phyloP scores from a whole-genome alignment of 2,113 vertebrate genomes.

The Chelonoidis abingdonii region DNA sequence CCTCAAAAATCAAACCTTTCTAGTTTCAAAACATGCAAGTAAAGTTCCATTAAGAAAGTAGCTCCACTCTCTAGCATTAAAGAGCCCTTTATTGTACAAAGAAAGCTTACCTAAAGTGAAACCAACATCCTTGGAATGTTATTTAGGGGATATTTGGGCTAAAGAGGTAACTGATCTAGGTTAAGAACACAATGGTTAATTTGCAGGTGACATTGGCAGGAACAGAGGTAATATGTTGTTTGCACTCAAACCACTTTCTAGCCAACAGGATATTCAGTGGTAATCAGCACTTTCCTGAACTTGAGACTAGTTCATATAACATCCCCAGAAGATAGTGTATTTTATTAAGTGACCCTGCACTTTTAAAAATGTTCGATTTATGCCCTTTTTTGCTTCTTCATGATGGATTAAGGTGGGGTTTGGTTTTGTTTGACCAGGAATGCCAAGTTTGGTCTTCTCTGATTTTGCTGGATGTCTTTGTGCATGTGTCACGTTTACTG shows the following conservation, averaged over 20 bases:
- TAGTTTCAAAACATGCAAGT: background rate
- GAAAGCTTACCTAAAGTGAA: background rate
- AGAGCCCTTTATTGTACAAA: constrained; percentile 52
- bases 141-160: background rate
- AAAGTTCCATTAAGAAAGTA: background rate
- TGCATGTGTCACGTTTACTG: background rate
- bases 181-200: background rate
- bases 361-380: accelerated
- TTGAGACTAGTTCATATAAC: background rate
- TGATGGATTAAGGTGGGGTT: background rate
- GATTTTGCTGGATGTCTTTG: background rate
- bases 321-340: accelerated
- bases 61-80: background rate
- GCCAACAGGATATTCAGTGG: accelerated
- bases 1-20: background rate
- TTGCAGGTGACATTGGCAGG: background rate
- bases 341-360: background rate
- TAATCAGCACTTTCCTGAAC: accelerated
- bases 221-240: background rate
- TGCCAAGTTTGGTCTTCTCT: background rate
- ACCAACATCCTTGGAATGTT: background rate
- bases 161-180: accelerated
- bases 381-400: background rate
- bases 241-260: background rate
- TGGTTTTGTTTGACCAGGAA: background rate